Conservation (phyloP, 35 echinoderm and acorn worm species). For the Ophioderma brevispina region DNA sequence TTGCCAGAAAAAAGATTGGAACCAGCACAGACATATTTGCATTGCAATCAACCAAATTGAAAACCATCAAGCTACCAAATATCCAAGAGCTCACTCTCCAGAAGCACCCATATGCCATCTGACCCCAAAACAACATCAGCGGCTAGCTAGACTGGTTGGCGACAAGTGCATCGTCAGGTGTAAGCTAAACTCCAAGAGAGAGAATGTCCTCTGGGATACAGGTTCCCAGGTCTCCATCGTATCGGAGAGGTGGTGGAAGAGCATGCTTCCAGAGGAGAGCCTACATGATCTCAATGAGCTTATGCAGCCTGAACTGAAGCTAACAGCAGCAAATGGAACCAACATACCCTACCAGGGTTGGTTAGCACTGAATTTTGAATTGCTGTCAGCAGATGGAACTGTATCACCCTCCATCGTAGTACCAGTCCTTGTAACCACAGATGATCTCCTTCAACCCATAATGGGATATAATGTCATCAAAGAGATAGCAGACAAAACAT, state of each 20-base stretch:
- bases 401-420: constrained; percentile 26
- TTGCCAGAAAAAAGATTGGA: background rate
- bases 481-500: background rate
- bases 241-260: constrained; percentile 42
- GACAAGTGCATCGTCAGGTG: constrained; percentile 55
- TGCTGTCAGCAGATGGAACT: background rate
- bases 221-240: constrained; percentile 69
- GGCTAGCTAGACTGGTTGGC: constrained; percentile 38
- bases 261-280: constrained; percentile 7
- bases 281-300: constrained; percentile 43
- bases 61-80: background rate
- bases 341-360: constrained; percentile 54
- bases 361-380: constrained; percentile 46
- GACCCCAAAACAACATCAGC: constrained; percentile 7
- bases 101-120: background rate
- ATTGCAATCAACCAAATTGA: background rate
- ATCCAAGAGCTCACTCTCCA: background rate
- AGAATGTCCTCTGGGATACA: constrained; percentile 65
- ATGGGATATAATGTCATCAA: constrained; percentile 76
- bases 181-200: background rate
- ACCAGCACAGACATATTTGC: background rate
- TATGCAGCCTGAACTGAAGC: constrained; percentile 21
- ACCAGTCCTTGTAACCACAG: constrained; percentile 65
- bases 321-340: constrained; percentile 68
- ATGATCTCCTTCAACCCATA: constrained; percentile 44